phyloP scores from a whole-genome alignment of 2,797 vertebrate genomes.

The Sebastes taczanowskii region DNA sequence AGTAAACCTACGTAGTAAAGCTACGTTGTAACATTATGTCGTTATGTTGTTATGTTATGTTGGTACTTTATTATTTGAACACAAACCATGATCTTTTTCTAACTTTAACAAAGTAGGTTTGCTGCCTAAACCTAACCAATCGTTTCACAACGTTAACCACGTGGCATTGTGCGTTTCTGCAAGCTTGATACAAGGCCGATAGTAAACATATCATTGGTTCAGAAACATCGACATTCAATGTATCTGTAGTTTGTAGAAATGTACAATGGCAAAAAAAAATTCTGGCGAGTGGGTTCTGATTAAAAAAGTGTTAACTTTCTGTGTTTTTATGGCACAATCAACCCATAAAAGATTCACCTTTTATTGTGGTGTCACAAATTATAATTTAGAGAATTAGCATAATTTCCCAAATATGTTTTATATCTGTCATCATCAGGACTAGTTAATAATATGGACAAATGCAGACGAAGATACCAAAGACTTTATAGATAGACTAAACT shows the following conservation, averaged over 20 bases:
- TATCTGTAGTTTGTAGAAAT: neutral
- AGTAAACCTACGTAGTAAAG: fast-evolving
- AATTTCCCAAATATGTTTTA: neutral
- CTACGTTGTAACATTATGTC: too few species aligned
- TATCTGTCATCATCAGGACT: neutral
- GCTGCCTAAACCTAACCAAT: too few species aligned
- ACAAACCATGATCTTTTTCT: neutral
- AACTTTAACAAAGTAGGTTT: neutral
- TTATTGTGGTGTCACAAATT: neutral
- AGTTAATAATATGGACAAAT: neutral
- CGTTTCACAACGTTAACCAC: too few species aligned
- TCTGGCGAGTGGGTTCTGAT: neutral
- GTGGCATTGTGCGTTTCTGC: too few species aligned
- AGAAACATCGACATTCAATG: neutral
- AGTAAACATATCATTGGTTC: neutral
- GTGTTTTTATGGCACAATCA: neutral
- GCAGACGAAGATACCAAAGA: neutral
- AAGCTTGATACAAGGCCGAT: fast-evolving
- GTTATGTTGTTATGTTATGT: too few species aligned
- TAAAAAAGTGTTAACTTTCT: neutral
- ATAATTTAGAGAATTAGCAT: neutral
- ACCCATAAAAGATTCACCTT: neutral
- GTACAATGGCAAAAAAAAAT: neutral
- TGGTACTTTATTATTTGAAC: too few species aligned
- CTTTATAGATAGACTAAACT: neutral